phyloP scores from a whole-genome alignment of 1,140 invertebrate species.

The Leptinotarsa undecemlineata region DNA sequence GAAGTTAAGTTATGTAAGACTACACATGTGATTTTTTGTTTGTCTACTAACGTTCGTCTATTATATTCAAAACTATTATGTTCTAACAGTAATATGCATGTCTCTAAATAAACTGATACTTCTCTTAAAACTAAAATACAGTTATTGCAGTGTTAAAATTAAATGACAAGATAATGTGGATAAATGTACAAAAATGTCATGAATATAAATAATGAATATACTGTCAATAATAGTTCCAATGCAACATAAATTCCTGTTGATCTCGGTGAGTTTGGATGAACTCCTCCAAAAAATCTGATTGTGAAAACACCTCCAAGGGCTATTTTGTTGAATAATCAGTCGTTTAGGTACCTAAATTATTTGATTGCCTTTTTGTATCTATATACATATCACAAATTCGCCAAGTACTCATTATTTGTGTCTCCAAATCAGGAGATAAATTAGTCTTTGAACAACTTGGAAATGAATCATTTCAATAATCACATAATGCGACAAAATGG shows the following conservation, averaged over 20 bases:
- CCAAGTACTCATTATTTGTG: no score
- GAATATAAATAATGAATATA: neutral
- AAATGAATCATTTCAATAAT: no score
- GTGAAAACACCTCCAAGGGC: no score
- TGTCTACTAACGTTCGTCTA: constrained; percentile 12
- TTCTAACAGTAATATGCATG: constrained; percentile 3
- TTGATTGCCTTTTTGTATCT: no score
- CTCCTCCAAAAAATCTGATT: no score
- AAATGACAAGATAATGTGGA: neutral
- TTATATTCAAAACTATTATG: constrained; percentile 7
- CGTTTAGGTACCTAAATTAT: no score
- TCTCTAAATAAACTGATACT: constrained; percentile 1
- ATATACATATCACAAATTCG: no score
- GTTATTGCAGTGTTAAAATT: constrained; percentile 6
- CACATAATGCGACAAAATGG: no score
- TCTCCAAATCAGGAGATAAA: no score
- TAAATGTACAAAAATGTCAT: neutral
- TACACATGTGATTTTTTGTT: neutral
- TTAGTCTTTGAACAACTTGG: no score
- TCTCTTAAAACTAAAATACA: neutral
- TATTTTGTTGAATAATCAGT: no score
- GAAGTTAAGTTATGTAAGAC: constrained; percentile 11
- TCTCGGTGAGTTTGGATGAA: no score
- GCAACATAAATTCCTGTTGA: neutral
- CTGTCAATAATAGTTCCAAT: neutral